phyloP scores from a whole-genome alignment of 2,888 invertebrate genomes.

The Adelognathus sp. region DNA sequence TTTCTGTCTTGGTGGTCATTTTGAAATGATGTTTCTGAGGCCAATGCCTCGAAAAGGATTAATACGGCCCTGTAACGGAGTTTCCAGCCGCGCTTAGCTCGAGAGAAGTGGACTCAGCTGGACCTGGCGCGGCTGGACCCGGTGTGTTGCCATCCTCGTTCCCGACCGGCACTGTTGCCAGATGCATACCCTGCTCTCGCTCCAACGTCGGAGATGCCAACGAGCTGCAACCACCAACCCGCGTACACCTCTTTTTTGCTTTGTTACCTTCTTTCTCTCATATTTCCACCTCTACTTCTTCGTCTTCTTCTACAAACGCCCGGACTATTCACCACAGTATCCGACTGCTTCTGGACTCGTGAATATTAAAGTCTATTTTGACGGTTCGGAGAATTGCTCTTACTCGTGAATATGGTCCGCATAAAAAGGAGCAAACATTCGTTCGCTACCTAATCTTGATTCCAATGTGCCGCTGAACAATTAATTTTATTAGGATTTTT shows the following conservation, averaged over 20 bases:
- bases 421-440: no score
- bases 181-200: conserved; percentile 47
- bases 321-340: conserved; percentile 12
- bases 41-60: conserved; percentile 3
- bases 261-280: conserved; percentile 30
- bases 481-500: no score
- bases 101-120: conserved; percentile 58
- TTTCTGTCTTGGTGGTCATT: background rate
- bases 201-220: conserved; percentile 51
- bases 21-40: no score
- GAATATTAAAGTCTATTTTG: conserved; percentile 14
- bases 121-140: conserved; percentile 58
- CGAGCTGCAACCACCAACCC: conserved; percentile 26
- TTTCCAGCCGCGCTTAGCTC: conserved; percentile 17
- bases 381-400: background rate
- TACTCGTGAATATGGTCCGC: background rate
- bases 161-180: conserved; percentile 54
- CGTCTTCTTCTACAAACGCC: conserved; percentile 43
- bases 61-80: conserved; percentile 43
- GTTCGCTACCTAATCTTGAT: no score
- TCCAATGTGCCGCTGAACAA: no score
- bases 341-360: background rate
- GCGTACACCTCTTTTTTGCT: conserved; percentile 47
- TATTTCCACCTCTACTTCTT: background rate
- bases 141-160: conserved; percentile 15